A percentile compares a stretch with the other conserved stretches of the same genome.
Conservation (phyloP, 2,797 vertebrate genomes). For the Trachurus trachurus region DNA sequence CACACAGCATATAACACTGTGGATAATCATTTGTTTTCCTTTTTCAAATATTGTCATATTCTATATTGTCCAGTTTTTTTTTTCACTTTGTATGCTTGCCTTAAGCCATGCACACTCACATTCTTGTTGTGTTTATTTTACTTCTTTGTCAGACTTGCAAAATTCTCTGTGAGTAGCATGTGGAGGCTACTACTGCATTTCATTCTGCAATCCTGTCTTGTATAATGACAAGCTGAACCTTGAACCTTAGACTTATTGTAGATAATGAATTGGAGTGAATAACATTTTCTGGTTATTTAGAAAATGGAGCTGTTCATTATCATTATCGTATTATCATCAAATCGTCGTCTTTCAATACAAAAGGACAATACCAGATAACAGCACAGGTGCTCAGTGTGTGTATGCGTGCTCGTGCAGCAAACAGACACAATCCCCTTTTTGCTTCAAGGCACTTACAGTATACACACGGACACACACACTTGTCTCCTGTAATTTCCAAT, state of each 20-base stretch:
- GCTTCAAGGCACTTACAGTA: not conserved
- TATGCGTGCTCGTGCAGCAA: not conserved
- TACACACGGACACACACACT: not conserved
- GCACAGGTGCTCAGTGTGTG: not conserved
- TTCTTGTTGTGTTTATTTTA: not conserved
- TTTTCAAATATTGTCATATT: not conserved
- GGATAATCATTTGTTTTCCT: not conserved
- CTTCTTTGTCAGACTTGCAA: not conserved
- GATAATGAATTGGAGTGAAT: not conserved
- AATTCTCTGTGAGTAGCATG: not conserved
- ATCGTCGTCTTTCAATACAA: constrained; percentile 11
- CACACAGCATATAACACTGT: not conserved
- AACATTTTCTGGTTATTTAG: constrained; percentile 24
- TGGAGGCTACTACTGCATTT: constrained; percentile 4
- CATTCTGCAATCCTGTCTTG: constrained; percentile 14
- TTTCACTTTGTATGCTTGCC: not conserved
- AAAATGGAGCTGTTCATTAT: constrained; percentile 2
- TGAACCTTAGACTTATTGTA: not conserved
- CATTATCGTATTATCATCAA: not conserved
- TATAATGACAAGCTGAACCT: constrained; percentile 7
- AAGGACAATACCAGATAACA: constrained; percentile 1
- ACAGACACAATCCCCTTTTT: not conserved
- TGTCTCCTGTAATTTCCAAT: constrained; percentile 22
- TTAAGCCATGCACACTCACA: not conserved
- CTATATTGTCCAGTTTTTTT: not conserved